A percentile compares a stretch with the other conserved stretches of the same genome.
Conservation (phyloP, 2,797 vertebrate genomes). For the Gobionotothen gibberifrons region DNA sequence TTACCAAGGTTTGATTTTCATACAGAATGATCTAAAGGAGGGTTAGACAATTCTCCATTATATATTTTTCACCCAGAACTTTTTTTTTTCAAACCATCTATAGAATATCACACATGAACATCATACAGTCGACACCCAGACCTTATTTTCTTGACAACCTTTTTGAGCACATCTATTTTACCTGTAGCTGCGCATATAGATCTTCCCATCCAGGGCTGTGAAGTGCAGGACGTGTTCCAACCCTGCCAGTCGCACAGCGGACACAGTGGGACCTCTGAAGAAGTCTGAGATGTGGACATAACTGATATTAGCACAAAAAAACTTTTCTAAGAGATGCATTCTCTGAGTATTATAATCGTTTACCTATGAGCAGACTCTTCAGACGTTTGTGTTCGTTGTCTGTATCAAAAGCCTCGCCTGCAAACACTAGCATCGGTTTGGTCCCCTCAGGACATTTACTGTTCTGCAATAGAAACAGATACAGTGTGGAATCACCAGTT, state of each 20-base stretch:
- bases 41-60: no score
- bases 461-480: conserved; percentile 72
- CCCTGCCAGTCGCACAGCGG: conserved; percentile 91
- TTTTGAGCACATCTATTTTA: conserved; percentile 48
- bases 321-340: not conserved
- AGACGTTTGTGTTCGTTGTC: conserved; percentile 89
- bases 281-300: conserved; percentile 85
- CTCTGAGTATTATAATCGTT: not conserved
- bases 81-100: no score
- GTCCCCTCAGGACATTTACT: conserved; percentile 93
- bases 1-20: not conserved
- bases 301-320: not conserved
- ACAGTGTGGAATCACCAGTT: not conserved
- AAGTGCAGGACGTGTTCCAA: conserved; percentile 94
- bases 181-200: conserved; percentile 97
- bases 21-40: not conserved
- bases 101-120: no score
- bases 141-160: not conserved
- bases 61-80: not conserved
- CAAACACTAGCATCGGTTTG: conserved; percentile 96
- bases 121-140: not conserved
- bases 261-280: conserved; percentile 91
- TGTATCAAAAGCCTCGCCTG: conserved; percentile 90
- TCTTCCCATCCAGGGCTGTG: conserved; percentile 91
- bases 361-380: conserved; percentile 92